These are phyloP conservation scores for Stegodyphus mimosarum DNA, from an alignment of 1,140 invertebrate species.

Conservation along the genomic window DNA sequence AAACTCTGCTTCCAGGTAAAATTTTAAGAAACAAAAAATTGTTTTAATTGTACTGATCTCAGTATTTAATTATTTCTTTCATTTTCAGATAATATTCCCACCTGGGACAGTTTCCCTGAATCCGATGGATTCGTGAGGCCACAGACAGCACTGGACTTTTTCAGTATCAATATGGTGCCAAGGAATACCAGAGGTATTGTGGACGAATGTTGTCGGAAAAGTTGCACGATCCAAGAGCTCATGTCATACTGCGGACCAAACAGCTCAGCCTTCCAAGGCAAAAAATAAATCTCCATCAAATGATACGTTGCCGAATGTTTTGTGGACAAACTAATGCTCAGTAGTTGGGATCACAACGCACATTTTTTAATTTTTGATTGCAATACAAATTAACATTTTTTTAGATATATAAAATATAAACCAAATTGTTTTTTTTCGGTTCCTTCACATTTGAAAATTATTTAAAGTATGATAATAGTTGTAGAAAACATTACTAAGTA, in stretches of 20 bases:
- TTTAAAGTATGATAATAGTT: too few relatives aligned
- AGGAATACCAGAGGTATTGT: conserved; percentile 66
- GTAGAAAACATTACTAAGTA: too few relatives aligned
- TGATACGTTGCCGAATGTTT: too few relatives aligned
- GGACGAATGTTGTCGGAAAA: conserved; percentile 71
- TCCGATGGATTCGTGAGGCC: conserved; percentile 30
- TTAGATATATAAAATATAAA: too few relatives aligned
- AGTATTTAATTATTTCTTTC: not conserved
- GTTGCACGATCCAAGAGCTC: conserved; percentile 68
- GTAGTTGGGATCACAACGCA: not conserved
- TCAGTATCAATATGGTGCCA: conserved; percentile 1
- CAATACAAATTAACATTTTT: too few relatives aligned
- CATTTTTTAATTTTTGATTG: too few relatives aligned
- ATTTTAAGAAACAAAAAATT: too few relatives aligned
- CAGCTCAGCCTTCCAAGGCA: not conserved
- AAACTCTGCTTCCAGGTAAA: too few relatives aligned
- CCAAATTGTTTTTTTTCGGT: too few relatives aligned
- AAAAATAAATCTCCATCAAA: not conserved
- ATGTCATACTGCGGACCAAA: conserved; percentile 67
- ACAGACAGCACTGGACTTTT: conserved; percentile 33
- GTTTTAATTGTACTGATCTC: too few relatives aligned
- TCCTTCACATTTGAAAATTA: too few relatives aligned
- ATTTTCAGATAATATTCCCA: conserved; percentile 17
- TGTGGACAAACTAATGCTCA: not conserved
- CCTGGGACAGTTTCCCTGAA: conserved; percentile 6